Conservation (phyloP, 2,113 vertebrate species). For the Ceyx melanurus region DNA sequence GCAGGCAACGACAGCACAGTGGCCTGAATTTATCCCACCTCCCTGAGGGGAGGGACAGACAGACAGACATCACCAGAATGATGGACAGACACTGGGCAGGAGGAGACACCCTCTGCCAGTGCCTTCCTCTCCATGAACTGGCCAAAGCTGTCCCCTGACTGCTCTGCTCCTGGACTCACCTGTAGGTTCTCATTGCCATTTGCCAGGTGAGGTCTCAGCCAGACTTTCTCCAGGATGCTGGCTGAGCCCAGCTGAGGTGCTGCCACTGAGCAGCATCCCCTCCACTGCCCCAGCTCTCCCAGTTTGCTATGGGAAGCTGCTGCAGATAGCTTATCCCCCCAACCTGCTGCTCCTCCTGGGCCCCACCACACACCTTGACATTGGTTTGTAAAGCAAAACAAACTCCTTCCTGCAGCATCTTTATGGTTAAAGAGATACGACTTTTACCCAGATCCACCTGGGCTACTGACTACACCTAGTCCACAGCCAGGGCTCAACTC, state of each 20-base stretch:
- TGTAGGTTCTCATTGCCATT: neutral
- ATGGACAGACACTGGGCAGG: fast-evolving
- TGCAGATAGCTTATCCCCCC: neutral
- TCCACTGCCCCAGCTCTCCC: neutral
- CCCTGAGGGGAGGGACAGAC: neutral
- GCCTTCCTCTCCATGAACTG: neutral
- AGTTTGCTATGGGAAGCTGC: fast-evolving
- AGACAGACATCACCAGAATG: neutral
- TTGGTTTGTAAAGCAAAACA: neutral
- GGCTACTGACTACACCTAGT: neutral
- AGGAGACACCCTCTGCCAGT: neutral
- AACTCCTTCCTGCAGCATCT: neutral
- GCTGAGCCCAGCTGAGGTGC: neutral
- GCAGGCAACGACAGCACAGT: neutral
- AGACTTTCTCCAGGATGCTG: neutral
- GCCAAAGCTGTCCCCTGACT: neutral
- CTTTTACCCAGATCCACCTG: neutral
- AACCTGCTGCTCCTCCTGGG: neutral
- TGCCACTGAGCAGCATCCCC: neutral
- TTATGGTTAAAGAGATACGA: neutral
- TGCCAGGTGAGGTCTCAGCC: fast-evolving
- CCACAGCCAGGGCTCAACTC: neutral
- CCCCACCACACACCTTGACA: neutral
- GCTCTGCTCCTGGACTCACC: neutral
- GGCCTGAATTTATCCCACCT: neutral